Evolutionary conservation across 2,797 vertebrate genomes (phyloP), one percentile per base, ranked within the genome.

Genomic region (Poecilia velifera): DNA sequence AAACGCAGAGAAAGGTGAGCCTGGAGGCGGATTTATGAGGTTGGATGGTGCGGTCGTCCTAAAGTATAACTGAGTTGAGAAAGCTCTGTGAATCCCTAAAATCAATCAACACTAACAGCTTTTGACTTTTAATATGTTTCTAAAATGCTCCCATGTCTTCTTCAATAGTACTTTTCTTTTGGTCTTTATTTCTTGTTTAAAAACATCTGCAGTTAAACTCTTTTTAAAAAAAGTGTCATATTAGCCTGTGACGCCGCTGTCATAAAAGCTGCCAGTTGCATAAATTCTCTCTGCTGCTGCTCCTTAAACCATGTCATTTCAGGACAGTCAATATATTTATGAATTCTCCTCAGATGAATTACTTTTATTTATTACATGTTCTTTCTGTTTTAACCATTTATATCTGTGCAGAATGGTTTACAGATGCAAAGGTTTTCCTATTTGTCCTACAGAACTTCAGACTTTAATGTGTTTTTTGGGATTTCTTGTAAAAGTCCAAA

Each of bases 1-100:
- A 89, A 72, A 46, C 20, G 62, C 6, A 14, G 64, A 82, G 51
- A 34, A 34, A 72, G 28, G 2, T 25, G 53, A 82, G 45, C 18
- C 34, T 81, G 78, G 12, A 34, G 46, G 20, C 36, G 0, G 2
- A 66, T 73, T 73, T 20, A 43, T 45, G 9, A 28, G 34, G 4
- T 41, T 28, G n/a, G 57, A 55, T 34, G 28, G 4, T 22, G 10
- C 76, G 25, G 25, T 70, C 6, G 47, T 4, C 2, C 36, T 55
- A n/a, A 45, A 62, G 36, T 31, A 1, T 34, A 70, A 46, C 10
- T 18, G 59, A 25, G 36, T 8, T 41, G 64, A 70, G 64, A 20
- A 45, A 43, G 4, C 39, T 43, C 66, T 25, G 3, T 1, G 5
- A 14, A 43, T 70, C 25, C 14, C 4, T 68, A 25, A 41, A 68